Base-by-base conservation (phyloP, 2,113 vertebrate species). In the Calidris pygmaea region DNA sequence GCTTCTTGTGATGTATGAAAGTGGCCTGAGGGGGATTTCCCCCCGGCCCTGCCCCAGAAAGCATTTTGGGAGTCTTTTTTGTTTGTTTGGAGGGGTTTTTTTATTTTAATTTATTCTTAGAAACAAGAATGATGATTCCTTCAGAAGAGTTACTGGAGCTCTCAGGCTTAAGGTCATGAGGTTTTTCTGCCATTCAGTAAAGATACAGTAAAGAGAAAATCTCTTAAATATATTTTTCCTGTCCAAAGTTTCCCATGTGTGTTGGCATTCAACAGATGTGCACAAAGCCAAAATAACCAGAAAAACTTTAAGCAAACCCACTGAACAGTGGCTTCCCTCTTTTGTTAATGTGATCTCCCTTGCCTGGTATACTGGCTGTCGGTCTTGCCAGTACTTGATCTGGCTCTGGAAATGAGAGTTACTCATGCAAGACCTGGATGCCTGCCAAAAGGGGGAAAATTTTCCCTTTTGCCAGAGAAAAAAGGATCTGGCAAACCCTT, bases 1-100 rank as follows among this genome's bases (percentile, higher is more conserved):
- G 16, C 79, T 91, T 85, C 48, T 77, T 85, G 15, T 43, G 39
- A 55, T 53, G 13, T 55, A 21, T 45, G 52, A 52, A 47, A 35
- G 30, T 50, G 48, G 48, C 73, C 78, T 85, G 37, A 76, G 65
- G 32, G 48, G 11, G n/a, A 55, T 63, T 93, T 45, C 10, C 13
- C 15, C 34, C 8, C 14, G 0, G 2, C 23, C 26, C 24, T 2
- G 0, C 20, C 23, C 32, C 2, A 0, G 47, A 76, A 76, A 67
- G 47, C 13, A 47, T 81, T 87, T 55, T 50, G 34, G 35, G 26
- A 81, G 10, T 59, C 22, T 14, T 52, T 92, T 67, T 74, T 0
- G 0, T 37, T 74, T 75, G 17, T 78, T 78, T 23, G 23, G 23
- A 56, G 12, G 0, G 39, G 39, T 15, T 27, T 67, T 43, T 52